These are phyloP conservation scores for Arvicanthis niloticus DNA, from an alignment of 2,113 vertebrate species.

Conservation along the genomic window DNA sequence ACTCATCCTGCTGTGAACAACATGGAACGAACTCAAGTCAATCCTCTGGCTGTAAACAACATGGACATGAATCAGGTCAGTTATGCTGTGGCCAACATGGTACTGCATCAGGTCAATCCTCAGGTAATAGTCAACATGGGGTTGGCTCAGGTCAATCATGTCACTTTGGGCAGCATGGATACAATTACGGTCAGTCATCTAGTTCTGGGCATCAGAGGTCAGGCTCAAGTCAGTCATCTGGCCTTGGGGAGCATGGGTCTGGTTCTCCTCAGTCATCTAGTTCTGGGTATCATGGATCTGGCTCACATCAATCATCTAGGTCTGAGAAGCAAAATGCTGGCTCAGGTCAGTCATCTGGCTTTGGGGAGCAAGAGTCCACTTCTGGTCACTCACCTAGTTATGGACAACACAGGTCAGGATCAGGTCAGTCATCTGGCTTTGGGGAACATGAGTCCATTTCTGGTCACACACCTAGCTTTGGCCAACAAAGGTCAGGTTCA, in stretches of 20 bases:
- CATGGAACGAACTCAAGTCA: not conserved
- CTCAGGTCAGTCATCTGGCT: not conserved
- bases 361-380: rapidly evolving
- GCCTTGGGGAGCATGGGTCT: not conserved
- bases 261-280: not conserved
- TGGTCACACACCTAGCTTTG: not conserved
- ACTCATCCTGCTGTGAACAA: not conserved
- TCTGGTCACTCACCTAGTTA: no score
- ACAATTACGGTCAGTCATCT: not conserved
- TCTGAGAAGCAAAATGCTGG: not conserved
- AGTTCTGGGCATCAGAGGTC: not conserved
- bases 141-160: not conserved
- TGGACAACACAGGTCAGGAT: not conserved
- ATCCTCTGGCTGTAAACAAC: not conserved
- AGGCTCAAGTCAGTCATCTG: not conserved
- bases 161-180: rapidly evolving
- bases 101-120: not conserved
- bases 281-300: not conserved
- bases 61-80: not conserved
- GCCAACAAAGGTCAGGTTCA: rapidly evolving
- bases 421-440: not conserved
- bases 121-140: not conserved
- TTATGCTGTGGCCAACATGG: not conserved
- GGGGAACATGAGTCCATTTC: rapidly evolving
- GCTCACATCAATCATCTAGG: not conserved